These are phyloP conservation scores for Sabatieria punctata DNA, from an alignment of 2,888 invertebrate species.

Conservation along the genomic window DNA sequence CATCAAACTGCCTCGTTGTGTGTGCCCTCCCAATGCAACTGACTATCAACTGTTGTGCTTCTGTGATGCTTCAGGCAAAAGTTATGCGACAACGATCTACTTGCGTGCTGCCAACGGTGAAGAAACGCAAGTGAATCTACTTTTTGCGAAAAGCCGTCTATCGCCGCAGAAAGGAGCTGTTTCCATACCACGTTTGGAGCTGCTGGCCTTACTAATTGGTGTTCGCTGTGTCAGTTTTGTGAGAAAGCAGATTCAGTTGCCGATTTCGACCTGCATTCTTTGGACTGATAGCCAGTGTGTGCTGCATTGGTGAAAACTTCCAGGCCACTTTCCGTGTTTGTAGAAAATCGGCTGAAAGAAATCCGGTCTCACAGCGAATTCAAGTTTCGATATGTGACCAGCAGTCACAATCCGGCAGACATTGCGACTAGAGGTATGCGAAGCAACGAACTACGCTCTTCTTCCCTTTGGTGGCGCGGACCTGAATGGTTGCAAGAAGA, in stretches of 20 bases:
- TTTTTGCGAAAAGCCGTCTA: conserved; percentile 7
- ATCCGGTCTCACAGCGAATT: too few species aligned
- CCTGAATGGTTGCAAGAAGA: too few species aligned
- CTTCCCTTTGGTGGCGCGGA: too few species aligned
- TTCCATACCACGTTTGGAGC: conserved; percentile 9
- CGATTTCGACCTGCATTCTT: neutral
- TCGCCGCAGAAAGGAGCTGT: neutral
- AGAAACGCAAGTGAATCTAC: neutral
- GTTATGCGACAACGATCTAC: conserved; percentile 6
- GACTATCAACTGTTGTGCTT: conserved; percentile 1
- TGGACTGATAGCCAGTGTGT: conserved; percentile 4
- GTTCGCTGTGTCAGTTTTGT: conserved; percentile 5
- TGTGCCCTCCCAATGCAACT: neutral
- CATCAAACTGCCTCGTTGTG: neutral
- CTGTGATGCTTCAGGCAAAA: conserved; percentile 8
- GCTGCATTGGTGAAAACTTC: conserved; percentile 3
- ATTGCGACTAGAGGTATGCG: too few species aligned
- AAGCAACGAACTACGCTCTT: too few species aligned
- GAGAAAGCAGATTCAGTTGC: conserved; percentile 3
- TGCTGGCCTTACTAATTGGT: conserved; percentile 6
- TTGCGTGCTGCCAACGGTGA: neutral
- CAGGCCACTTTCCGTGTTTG: too few species aligned
- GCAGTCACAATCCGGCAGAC: too few species aligned
- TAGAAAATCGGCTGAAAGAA: too few species aligned
- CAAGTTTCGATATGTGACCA: too few species aligned